phyloP scores from a whole-genome alignment of 2,113 vertebrate genomes.

The Formicarius rufipectus region DNA sequence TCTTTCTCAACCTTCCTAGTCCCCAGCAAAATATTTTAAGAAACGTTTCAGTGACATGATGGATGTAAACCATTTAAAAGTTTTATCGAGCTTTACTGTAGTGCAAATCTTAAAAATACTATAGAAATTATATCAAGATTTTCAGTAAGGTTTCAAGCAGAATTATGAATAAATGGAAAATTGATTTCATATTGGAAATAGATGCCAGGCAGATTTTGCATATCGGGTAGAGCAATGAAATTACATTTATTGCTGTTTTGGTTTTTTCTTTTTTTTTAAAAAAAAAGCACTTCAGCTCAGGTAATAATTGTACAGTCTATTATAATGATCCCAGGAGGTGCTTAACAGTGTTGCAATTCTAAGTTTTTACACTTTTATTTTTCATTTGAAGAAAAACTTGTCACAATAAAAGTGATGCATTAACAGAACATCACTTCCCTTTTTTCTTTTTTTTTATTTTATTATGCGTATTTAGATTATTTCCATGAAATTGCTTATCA shows the following conservation, averaged over 20 bases:
- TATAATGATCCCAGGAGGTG: conserved; percentile 66
- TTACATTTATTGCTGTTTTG: conserved; percentile 49
- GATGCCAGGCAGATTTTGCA: conserved; percentile 51
- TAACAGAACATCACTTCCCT: conserved; percentile 61
- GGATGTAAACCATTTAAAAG: conserved; percentile 35
- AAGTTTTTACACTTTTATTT: conserved; percentile 68
- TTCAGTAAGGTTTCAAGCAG: conserved; percentile 28
- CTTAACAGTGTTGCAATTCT: conserved; percentile 57
- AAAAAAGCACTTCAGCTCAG: conserved; percentile 24
- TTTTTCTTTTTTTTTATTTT: background rate
- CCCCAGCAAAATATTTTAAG: background rate
- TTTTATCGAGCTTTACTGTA: conserved; percentile 58
- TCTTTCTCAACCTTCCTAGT: background rate
- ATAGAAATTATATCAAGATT: conserved; percentile 53
- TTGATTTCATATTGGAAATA: conserved; percentile 60
- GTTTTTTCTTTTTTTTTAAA: background rate
- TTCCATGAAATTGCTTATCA: conserved; percentile 62
- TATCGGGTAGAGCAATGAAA: conserved; percentile 51
- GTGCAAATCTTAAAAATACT: conserved; percentile 54
- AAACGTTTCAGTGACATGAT: background rate
- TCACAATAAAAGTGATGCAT: conserved; percentile 67
- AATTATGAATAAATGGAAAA: conserved; percentile 51
- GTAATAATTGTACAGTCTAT: conserved; percentile 69
- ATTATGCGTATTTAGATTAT: conserved; percentile 64
- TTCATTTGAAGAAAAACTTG: conserved; percentile 69